A percentile compares a stretch with the other conserved stretches of the same genome.
phyloP scores from a whole-genome alignment of 2,888 invertebrate species.

The Cephus nigrinus region DNA sequence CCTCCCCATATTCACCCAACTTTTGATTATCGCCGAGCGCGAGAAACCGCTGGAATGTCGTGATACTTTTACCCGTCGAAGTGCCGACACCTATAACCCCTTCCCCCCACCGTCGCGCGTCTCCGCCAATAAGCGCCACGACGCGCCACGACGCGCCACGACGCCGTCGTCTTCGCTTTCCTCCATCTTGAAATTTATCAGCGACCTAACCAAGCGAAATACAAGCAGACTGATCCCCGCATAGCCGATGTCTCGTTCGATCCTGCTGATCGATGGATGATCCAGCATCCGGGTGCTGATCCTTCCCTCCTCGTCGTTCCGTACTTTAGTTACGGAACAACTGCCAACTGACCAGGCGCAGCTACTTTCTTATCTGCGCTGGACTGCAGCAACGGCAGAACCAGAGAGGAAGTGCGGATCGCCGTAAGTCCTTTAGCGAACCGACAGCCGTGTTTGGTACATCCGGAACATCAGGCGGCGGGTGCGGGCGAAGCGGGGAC shows the following conservation, averaged over 20 bases:
- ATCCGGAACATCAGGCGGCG: too few relatives aligned
- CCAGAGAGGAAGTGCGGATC: too few relatives aligned
- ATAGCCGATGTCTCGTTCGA: too few relatives aligned
- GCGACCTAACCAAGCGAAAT: too few relatives aligned
- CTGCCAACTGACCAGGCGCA: not conserved
- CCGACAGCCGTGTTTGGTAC: too few relatives aligned
- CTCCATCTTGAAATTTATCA: too few relatives aligned
- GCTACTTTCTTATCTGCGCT: not conserved
- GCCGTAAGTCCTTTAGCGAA: too few relatives aligned
- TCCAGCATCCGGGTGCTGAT: not conserved
- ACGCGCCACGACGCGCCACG: not conserved
- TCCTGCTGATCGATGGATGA: too few relatives aligned
- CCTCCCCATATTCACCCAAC: not conserved
- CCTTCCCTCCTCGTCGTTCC: not conserved
- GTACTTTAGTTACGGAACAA: not conserved
- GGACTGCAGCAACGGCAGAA: too few relatives aligned
- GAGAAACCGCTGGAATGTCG: slow-evolving; percentile 4
- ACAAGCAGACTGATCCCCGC: too few relatives aligned
- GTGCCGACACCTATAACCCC: not conserved
- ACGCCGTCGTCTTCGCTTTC: not conserved
- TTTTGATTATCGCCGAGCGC: slow-evolving; percentile 6
- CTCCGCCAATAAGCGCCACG: too few relatives aligned
- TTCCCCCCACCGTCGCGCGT: not conserved
- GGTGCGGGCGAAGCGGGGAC: too few relatives aligned
- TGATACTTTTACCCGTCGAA: not conserved